Base-by-base conservation (phyloP, 2,888 invertebrate genomes). In the Pegoplata infirma region DNA sequence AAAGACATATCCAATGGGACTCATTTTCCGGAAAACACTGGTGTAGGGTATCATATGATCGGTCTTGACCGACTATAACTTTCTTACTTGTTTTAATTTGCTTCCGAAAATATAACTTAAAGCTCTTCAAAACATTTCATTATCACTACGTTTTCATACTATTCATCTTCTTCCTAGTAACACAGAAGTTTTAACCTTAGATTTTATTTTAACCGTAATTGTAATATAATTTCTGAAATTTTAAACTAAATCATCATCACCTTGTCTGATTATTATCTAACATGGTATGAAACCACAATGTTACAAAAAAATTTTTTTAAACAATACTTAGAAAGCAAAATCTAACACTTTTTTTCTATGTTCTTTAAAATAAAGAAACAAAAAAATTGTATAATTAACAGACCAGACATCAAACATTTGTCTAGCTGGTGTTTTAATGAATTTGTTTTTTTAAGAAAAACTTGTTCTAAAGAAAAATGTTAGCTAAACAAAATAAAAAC, bases 231-330 rank as follows among this genome's bases (percentile, higher is more conserved):
- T 46, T 5, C 19, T 23, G 21, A 6, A 36, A 32, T 19, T 55
- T 46, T 28, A 21, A 17, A 10, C 17, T 28, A 67, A 67, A 28
- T 8, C 36, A 67, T 46, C 14, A 36, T 58, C 59, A 44, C 14
- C 28, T 71, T 59, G 28, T 28, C 17, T 14, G 51, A 51, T 71
- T 53, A 21, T 8, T 44, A 71, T 61, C 44, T 46, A 12, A 53
- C 61, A 71, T n/a, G n/a, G n/a, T 16, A 53, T 28, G 3, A 53
- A 53, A 28, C 25, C 25, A 51, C n/a, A 53, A 12, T 28, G 25
- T 25, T 16, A 53, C 28, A 16, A 49, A 4, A 19, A 21, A 4
- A 49, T n/a, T n/a, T n/a, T n/a, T n/a, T n/a, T n/a, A 40, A 12
- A 40, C 36, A 40, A 40, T 40, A 40, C 36, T 4, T n/a, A 40